Evolutionary conservation across 2,113 vertebrate species (phyloP), one percentile per base, ranked within the genome.

Genomic region (Antigone vipio): DNA sequence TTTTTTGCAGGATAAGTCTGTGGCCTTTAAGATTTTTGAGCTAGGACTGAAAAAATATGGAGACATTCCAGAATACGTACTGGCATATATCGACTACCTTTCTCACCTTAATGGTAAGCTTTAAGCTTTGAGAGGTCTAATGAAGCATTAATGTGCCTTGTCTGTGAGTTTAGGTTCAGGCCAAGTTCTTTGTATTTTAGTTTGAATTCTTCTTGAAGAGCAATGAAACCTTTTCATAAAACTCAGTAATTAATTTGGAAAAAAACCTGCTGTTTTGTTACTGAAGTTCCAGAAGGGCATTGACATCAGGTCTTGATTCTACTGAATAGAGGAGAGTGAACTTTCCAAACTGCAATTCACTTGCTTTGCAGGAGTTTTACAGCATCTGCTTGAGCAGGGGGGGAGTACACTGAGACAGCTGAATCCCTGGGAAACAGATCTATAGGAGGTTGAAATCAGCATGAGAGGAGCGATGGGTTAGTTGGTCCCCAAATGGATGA

Each of bases 1-100:
- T 63, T 63, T 21, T 91, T 93, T 92, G 87, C 98, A 99, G 99
- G 99, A 99, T 98, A 99, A 99, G 96, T 99, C 99, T 22, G 99
- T 99, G 98, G 99, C 99, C 98, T 99, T 99, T 97, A 99, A 99
- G 98, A 99, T 99, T 97, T 99, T 99, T 98, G 99, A 99, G 95
- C 98, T 99, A 60, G 99, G 99, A 76, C 97, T 99, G 95, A 99
- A 99, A 98, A 99, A 99, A 97, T 99, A 99, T 18, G 99, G 99
- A 30, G 99, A 99, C 97, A 99, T 99, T 98, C 99, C 99, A 96
- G 99, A 99, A 97, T 99, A 99, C 85, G 99, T 99, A 58, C 98
- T 99, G 94, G 99, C 99, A 4, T 99, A 99, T 96, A 99, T 99
- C 27, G 99, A 99, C 97, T 99, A 99, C 97, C 99, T 99, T 95